Evolutionary conservation across 2,888 invertebrate genomes (phyloP), one percentile per base, ranked within the genome.

Genomic region (Apodemia hepburni): DNA sequence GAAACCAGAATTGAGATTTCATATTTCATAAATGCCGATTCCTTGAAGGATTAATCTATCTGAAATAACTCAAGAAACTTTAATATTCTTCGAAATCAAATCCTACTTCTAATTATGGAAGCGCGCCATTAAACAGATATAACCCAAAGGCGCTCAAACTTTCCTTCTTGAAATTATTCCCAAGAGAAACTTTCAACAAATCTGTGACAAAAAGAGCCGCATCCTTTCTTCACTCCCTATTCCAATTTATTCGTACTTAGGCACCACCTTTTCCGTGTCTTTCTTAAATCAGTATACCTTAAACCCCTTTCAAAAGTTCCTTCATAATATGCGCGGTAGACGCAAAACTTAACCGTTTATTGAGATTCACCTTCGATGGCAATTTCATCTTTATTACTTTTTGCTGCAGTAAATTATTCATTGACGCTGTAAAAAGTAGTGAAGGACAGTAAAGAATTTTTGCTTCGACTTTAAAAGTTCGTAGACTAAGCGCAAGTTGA

Each of bases 301-400:
- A 81, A 54, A 84, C 85, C 88, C 85, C 86, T 86, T 86, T 85
- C 80, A 81, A 81, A 88, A 85, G 78, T 87, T 83, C 73, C 73
- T 75, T 80, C 77, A 79, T 85, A 84, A 85, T 85, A 85, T 75
- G 70, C 71, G 68, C 67, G 62, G 27, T 67, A 66, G 68, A 68
- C 68, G 68, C 67, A 67, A 72, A 72, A 72, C 69, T 73, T 72
- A 68, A 68, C 69, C 66, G 67, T 69, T 68, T 68, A 71, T 72
- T 72, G 71, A 69, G 70, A 71, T 72, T 71, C 73, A 69, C 69
- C 70, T 71, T 72, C 70, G 68, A 71, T 65, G 64, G 69, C 69
- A 69, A 79, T 82, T 81, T 42, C 42, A 42, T 42, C 42, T 42
- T 74, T 70, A 72, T 69, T 73, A 76, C 77, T 72, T 80, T 82